Evolutionary conservation across 2,797 vertebrate genomes (phyloP).

Genomic region (Cephalopachus bancanus): DNA sequence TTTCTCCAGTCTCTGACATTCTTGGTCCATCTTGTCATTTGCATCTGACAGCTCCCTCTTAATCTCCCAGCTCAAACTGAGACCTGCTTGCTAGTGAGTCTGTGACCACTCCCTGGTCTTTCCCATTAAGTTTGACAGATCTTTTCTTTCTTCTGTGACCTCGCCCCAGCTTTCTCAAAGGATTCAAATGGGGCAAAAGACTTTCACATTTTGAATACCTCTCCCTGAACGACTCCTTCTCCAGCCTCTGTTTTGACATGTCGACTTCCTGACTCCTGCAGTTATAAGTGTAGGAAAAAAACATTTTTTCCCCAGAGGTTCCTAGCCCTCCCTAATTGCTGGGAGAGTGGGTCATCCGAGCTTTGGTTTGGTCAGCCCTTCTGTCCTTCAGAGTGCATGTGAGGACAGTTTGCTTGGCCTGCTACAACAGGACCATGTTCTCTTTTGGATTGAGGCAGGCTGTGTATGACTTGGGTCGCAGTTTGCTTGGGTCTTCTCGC

Average conservation of each 20-base stretch:
- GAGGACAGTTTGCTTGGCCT: not conserved
- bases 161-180: not conserved
- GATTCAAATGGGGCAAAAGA: not conserved
- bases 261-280: not conserved
- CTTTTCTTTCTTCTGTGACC: not conserved
- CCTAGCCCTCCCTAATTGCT: not conserved
- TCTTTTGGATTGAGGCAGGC: not conserved
- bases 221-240: not conserved
- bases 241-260: not conserved
- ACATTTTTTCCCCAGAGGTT: not conserved
- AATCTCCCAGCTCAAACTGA: not conserved
- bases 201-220: not conserved
- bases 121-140: no score
- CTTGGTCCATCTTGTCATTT: not conserved
- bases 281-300: not conserved
- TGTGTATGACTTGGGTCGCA: not conserved
- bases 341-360: not conserved
- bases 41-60: no score
- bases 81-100: not conserved
- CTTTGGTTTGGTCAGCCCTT: not conserved
- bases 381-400: accelerated
- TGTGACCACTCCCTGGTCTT: not conserved
- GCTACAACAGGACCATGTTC: not conserved
- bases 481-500: not conserved
- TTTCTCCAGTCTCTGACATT: not conserved